Conservation (phyloP, 2,797 vertebrate species). For the Pelobates cultripes region DNA sequence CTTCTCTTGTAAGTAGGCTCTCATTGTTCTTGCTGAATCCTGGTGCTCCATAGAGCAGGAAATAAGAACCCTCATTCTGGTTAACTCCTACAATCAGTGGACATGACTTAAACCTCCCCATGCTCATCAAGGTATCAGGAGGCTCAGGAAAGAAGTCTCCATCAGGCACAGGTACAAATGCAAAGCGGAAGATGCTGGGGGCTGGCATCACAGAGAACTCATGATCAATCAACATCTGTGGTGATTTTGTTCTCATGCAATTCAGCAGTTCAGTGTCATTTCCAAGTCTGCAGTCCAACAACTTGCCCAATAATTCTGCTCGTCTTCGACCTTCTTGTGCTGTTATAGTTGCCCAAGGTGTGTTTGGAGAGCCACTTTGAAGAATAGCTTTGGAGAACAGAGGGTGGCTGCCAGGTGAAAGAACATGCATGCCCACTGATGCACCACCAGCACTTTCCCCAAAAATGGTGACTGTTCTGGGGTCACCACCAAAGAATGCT, state of each 20-base stretch:
- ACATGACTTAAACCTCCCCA: conserved; percentile 82
- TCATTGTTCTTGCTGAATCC: conserved; percentile 95
- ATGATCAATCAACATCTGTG: conserved; percentile 83
- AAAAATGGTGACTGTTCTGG: conserved; percentile 86
- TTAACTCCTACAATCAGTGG: conserved; percentile 87
- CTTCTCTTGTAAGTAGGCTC: conserved; percentile 87
- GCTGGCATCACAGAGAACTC: conserved; percentile 86
- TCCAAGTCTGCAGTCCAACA: conserved; percentile 76
- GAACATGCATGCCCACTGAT: conserved; percentile 84
- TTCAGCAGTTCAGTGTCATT: conserved; percentile 85
- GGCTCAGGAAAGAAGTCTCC: conserved; percentile 84
- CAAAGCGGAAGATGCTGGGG: conserved; percentile 85
- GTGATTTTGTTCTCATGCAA: conserved; percentile 77
- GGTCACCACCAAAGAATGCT: conserved; percentile 85
- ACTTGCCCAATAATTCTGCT: conserved; percentile 74
- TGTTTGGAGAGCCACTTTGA: conserved; percentile 87
- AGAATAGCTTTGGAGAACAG: conserved; percentile 85
- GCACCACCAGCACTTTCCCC: conserved; percentile 91
- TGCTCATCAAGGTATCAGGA: conserved; percentile 81
- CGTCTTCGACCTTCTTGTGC: conserved; percentile 83
- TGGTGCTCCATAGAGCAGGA: conserved; percentile 88
- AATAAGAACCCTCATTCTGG: conserved; percentile 90
- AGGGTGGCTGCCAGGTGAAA: conserved; percentile 80
- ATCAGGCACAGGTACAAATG: conserved; percentile 90
- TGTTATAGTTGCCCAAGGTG: conserved; percentile 86